Evolutionary conservation across 2,113 vertebrate genomes (phyloP), one percentile per base, ranked within the genome.

Genomic region (Gallinago paraguaiae): DNA sequence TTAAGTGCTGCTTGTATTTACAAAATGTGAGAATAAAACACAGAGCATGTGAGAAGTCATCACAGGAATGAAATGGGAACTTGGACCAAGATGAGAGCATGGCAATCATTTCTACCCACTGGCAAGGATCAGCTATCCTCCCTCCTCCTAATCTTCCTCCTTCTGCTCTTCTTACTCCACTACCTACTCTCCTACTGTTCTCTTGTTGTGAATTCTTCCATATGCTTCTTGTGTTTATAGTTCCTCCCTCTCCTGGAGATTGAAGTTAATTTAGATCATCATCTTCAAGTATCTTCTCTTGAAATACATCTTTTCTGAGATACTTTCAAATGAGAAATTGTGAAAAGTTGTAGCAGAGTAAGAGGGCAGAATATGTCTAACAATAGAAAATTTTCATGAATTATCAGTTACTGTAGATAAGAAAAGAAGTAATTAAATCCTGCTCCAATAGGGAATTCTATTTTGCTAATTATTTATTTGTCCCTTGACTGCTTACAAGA

Each of bases 161-260:
- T 94, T n/a, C 85, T 76, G 50, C 41, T 74, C 43, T 93, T 94
- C n/a, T 68, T 46, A 61, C 30, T n/a, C 50, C 12, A 24, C 80
- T 93, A 92, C 57, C 76, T 92, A 81, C 41, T 88, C 72, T 86
- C 57, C 48, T 86, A 80, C 68, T 81, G 43, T 68, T 91, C 56
- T 72, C 72, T 45, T 71, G 23, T 43, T 82, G 77, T 60, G 54
- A 83, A 72, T 92, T 90, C 71, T 68, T 94, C 54, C 71, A 92
- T 54, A 59, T 33, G 7, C 16, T 82, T 76, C 54, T 91, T 82
- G 24, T 54, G 92, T 91, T 69, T 61, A 61, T 28, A 85, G 13
- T 91, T 92, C 31, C 64, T 96, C 28, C 59, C 43, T 54, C 41
- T 83, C 28, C 56, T 85, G 67, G 75, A 84, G 45, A 19, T 1